Percentiles rank a stretch among this genome's conserved stretches.
Evolutionary conservation across 2,888 invertebrate species (phyloP).

Genomic region (Iselma pallidipennis): DNA sequence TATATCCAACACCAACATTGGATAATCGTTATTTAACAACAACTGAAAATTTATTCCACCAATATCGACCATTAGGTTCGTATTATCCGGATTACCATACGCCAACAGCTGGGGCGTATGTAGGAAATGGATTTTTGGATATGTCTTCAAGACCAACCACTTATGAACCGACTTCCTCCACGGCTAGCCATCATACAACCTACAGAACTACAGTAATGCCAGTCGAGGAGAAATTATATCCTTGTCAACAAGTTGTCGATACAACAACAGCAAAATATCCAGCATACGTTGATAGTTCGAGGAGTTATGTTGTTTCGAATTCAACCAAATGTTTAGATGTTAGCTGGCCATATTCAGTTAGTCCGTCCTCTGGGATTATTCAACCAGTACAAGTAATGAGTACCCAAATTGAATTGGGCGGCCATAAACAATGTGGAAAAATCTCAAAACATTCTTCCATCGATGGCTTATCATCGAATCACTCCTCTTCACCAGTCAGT

Average conservation of each 20-base stretch:
- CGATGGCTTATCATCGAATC: slow-evolving; percentile 62
- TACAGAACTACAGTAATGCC: slow-evolving; percentile 53
- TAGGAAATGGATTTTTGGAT: slow-evolving; percentile 83
- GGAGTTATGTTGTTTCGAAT: slow-evolving; percentile 60
- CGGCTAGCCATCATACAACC: slow-evolving; percentile 55
- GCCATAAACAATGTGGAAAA: slow-evolving; percentile 47
- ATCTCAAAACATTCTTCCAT: slow-evolving; percentile 50
- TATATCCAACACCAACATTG: slow-evolving; percentile 61
- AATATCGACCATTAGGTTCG: slow-evolving; percentile 83
- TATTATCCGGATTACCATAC: slow-evolving; percentile 80
- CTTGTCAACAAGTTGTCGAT: slow-evolving; percentile 63
- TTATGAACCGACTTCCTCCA: slow-evolving; percentile 58
- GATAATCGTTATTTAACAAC: slow-evolving; percentile 69
- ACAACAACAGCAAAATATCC: slow-evolving; percentile 62
- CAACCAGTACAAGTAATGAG: slow-evolving; percentile 57
- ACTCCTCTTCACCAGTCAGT: slow-evolving; percentile 66
- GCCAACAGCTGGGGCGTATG: slow-evolving; percentile 66
- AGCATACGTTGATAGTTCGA: slow-evolving; percentile 61
- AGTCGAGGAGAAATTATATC: slow-evolving; percentile 65
- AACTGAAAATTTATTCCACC: slow-evolving; percentile 86
- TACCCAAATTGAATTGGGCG: slow-evolving; percentile 41
- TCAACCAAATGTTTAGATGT: slow-evolving; percentile 56
- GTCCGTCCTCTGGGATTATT: slow-evolving; percentile 57
- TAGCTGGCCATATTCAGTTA: slow-evolving; percentile 58
- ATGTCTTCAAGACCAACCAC: slow-evolving; percentile 69